Conservation (phyloP, 2,888 invertebrate species). For the Scaptomyza caliginosa region DNA sequence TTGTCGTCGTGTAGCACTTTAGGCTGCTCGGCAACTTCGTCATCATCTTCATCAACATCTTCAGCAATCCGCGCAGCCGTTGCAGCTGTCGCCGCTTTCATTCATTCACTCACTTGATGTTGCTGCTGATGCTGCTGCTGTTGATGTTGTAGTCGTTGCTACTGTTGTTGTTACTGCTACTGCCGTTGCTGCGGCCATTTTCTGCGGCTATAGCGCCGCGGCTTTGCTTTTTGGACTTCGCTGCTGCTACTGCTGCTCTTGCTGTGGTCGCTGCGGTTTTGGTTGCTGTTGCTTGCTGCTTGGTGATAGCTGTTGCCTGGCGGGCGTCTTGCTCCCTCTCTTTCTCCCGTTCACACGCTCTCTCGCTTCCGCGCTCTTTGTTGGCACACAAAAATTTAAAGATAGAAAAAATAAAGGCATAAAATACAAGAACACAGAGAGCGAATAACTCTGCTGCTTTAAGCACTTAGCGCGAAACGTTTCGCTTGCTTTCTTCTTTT, state of each 20-base stretch:
- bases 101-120: constrained; percentile 52
- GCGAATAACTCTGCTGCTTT: constrained; percentile 29
- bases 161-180: constrained; percentile 20
- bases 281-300: constrained; percentile 5
- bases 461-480: constrained; percentile 49
- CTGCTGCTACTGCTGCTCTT: constrained; percentile 31
- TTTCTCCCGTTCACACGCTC: too few species aligned
- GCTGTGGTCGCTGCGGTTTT: constrained; percentile 9
- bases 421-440: constrained; percentile 6
- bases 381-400: constrained; percentile 49
- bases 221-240: constrained; percentile 28
- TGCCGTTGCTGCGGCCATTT: constrained; percentile 60
- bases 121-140: constrained; percentile 15
- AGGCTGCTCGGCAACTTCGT: constrained; percentile 48
- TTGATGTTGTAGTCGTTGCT: constrained; percentile 24
- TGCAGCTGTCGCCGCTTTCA: constrained; percentile 47
- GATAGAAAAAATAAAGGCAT: constrained; percentile 34
- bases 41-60: constrained; percentile 49
- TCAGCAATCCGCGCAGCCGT: constrained; percentile 44
- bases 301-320: constrained; percentile 42
- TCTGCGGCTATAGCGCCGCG: constrained; percentile 44
- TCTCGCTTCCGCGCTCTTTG: constrained; percentile 24
- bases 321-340: constrained; percentile 30
- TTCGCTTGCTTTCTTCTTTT: constrained; percentile 5
- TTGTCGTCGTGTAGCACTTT: constrained; percentile 50